A percentile compares a stretch with the other conserved stretches of the same genome.
Conservation (phyloP, 2,113 vertebrate genomes). For the Clarias magur region DNA sequence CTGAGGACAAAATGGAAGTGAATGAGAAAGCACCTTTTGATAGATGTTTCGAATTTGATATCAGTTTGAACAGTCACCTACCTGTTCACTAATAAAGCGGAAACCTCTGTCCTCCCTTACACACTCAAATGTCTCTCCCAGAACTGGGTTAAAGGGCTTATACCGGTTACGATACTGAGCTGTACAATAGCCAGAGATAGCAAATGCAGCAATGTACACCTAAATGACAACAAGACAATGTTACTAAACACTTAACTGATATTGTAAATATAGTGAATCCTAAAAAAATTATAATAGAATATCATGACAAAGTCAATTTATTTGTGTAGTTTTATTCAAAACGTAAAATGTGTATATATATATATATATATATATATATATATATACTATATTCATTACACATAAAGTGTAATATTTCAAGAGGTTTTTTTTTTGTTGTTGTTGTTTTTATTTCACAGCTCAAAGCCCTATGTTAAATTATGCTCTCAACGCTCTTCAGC, state of each 20-base stretch:
- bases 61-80: conserved; percentile 54
- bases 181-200: conserved; percentile 87
- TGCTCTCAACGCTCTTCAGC: too few relatives aligned
- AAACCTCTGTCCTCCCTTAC: conserved; percentile 87
- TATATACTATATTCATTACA: too few relatives aligned
- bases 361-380: too few relatives aligned
- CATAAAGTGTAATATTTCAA: too few relatives aligned
- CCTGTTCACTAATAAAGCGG: conserved; percentile 93
- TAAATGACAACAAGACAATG: conserved; percentile 56
- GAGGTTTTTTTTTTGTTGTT: too few relatives aligned
- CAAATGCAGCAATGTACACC: conserved; percentile 95
- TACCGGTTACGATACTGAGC: conserved; percentile 88
- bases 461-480: too few relatives aligned
- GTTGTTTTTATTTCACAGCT: too few relatives aligned
- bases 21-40: neutral
- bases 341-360: too few relatives aligned
- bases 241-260: neutral
- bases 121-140: conserved; percentile 95
- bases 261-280: too few relatives aligned
- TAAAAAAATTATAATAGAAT: too few relatives aligned
- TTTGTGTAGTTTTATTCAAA: too few relatives aligned
- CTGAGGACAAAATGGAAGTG: conserved; percentile 58
- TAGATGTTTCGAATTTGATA: neutral
- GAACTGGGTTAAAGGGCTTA: conserved; percentile 96
- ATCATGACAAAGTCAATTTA: too few relatives aligned